Percentiles rank a stretch among this genome's conserved stretches.
phyloP scores from a whole-genome alignment of 1,140 invertebrate species.

The Asobara japonica region DNA sequence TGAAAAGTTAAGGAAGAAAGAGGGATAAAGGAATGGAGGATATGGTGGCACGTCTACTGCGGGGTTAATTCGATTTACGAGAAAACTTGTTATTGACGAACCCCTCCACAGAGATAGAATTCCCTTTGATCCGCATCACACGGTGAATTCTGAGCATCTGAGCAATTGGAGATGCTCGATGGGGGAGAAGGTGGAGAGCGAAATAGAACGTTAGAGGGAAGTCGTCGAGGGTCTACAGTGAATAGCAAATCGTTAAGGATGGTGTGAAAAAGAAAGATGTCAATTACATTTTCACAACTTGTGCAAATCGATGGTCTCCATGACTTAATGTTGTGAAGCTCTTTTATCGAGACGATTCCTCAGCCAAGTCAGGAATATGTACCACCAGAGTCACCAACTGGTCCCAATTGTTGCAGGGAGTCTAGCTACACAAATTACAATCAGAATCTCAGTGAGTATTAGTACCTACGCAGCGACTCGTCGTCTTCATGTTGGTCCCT shows the following conservation, averaged over 20 bases:
- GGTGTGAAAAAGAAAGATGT: not conserved
- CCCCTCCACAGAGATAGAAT: constrained; percentile 5
- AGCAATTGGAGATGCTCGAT: not conserved
- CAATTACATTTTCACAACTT: too few relatives aligned
- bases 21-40: not conserved
- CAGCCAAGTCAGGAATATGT: too few relatives aligned
- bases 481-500: too few relatives aligned
- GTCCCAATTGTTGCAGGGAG: too few relatives aligned
- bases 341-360: too few relatives aligned
- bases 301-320: too few relatives aligned
- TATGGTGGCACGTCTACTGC: not conserved
- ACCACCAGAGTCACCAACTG: too few relatives aligned
- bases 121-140: constrained; percentile 21
- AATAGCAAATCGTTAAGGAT: not conserved
- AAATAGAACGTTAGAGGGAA: not conserved
- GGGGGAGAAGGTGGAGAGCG: not conserved
- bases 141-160: constrained; percentile 15
- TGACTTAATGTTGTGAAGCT: too few relatives aligned
- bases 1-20: not conserved
- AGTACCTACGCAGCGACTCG: too few relatives aligned
- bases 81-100: constrained; percentile 53
- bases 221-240: not conserved
- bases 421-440: too few relatives aligned
- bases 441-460: too few relatives aligned
- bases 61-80: constrained; percentile 52